Base-by-base conservation (phyloP, 2,888 invertebrate genomes). In the Macrophya annulata region DNA sequence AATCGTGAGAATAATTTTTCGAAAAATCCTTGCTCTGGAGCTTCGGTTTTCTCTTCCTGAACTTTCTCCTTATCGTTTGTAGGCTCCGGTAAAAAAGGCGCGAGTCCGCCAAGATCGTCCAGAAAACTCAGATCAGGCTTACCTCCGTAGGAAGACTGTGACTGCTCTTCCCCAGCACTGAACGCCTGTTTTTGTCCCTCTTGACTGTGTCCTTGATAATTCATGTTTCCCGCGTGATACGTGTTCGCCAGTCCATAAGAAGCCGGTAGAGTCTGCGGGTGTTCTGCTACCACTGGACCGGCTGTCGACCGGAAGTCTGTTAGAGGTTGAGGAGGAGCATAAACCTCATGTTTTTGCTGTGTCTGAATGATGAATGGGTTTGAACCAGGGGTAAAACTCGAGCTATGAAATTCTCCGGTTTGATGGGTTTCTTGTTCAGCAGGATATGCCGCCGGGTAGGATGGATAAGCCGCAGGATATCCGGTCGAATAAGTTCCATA, bases 71-170 rank as follows among this genome's bases (percentile, higher is more conserved):
- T 40, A 31, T 68, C n/a, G 17, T 2, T 37, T 48, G 51, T 71
- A 31, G 68, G 45, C 3, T 86, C 87, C 0, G 89, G 88, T 45
- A 89, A 51, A 15, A 87, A 86, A 37, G 40, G 10, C 17, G 87
- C 87, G 12, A 89, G 62, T 0, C 87, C 88, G 4, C 87, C 88
- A 5, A 89, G 85, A 43, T 88, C 84, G 59, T 89, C 87, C 5
- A 89, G 85, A 48, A 89, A 88, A 55, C 87, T 88, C n/a, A 86
- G 83, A 51, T 89, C 88, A 4, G 81, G 81, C 9, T 81, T 81
- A n/a, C 25, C 55, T 62, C 9, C 40, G 8, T 21, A 12, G n/a
- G 62, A 6, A 21, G 81, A 43, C 17, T 81, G 81, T n/a, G 81
- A 62, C 62, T 81, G 37, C 71, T 31, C n/a, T 37, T 83, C 43